Base-by-base conservation (phyloP, 1,140 invertebrate genomes). In the Nephila pilipes region DNA sequence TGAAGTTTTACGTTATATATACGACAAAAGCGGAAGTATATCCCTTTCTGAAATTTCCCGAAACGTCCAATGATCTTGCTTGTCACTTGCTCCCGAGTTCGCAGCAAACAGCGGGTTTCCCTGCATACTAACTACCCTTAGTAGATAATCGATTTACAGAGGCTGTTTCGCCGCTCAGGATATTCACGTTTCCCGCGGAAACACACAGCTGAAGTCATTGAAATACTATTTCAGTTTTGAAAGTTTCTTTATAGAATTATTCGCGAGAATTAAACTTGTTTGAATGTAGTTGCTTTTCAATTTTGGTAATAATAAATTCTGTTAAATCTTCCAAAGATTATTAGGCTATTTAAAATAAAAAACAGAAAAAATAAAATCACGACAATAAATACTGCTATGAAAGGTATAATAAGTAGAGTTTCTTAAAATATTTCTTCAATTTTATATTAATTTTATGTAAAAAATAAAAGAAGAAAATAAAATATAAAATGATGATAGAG, bases 121-220 rank as follows among this genome's bases (percentile, higher is more conserved):
- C 69, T 36, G 69, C 69, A 75, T 75, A 36, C 69, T 75, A 75
- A 75, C 69, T 75, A 75, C 69, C 16, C 29, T 0, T 32, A 29
- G 69, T 16, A 75, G 18, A 29, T 75, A 75, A 75, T 75, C 69
- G 69, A 75, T 75, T 75, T 75, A 75, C 69, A 75, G 69, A 20
- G 36, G 29, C 25, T 75, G 69, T 75, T 75, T 75, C 69, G 29
- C 29, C 69, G 25, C 69, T 4, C 18, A 29, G 29, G 29, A 75
- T 36, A 75, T 32, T 36, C 69, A 75, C 14, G 29, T 18, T 75
- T 75, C 69, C 69, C 25, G 69, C 69, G 69, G 69, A 75, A 75
- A 75, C 29, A 75, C 65, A 75, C 29, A 32, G 14, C 29, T 18
- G 69, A 32, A 75, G 10, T 75, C 25, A n/a, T 12, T 65, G n/a